Evolutionary conservation across 2,888 invertebrate genomes (phyloP).

Genomic region (Caenorhabditis wallacei): DNA sequence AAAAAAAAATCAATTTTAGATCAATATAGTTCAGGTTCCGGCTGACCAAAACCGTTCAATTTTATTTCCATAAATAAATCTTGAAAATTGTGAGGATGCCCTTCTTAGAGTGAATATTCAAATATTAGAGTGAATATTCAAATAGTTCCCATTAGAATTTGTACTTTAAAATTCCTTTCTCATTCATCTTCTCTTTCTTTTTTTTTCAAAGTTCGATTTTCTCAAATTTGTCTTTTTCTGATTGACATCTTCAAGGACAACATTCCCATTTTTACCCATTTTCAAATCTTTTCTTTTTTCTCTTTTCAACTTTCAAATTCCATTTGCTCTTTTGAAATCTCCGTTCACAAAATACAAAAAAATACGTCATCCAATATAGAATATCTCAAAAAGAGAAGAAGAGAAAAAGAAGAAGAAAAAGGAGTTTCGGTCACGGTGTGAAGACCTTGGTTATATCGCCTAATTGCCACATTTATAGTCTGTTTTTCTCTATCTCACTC

Average conservation of each 20-base stretch:
- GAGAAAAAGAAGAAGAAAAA: not conserved
- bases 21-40: no score
- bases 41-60: no score
- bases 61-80: no score
- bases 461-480: constrained; percentile 63
- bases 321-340: not conserved
- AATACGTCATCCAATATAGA: not conserved
- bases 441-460: constrained; percentile 58
- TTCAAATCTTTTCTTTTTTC: not conserved
- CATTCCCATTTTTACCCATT: not conserved
- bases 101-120: no score
- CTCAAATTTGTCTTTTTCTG: not conserved
- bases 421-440: constrained; percentile 45
- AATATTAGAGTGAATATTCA: no score
- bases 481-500: constrained; percentile 25
- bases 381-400: not conserved
- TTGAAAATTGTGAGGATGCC: no score
- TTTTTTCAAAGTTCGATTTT: not conserved
- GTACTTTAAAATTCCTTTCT: not conserved
- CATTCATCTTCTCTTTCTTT: no score
- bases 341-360: not conserved
- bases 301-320: not conserved
- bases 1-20: no score
- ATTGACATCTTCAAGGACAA: constrained; percentile 1
- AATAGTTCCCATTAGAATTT: no score